Evolutionary conservation across 2,113 vertebrate genomes (phyloP).

Genomic region (human): DNA sequence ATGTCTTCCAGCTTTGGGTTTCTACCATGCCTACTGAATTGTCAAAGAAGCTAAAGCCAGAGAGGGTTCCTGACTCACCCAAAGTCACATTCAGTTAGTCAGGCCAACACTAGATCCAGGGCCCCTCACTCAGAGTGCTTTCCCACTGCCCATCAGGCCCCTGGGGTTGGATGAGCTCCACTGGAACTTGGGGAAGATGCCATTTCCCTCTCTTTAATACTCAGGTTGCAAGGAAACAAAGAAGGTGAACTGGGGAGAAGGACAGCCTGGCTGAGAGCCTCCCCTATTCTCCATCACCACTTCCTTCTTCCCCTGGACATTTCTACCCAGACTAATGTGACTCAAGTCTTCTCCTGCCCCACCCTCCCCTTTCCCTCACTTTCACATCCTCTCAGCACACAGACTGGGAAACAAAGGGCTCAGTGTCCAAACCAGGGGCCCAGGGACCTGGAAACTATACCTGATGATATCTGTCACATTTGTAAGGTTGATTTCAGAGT

Average conservation of each 20-base stretch:
- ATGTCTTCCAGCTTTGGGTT: not conserved
- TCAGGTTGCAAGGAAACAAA: not conserved
- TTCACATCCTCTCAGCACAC: not conserved
- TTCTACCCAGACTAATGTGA: not conserved
- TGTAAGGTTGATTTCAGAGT: not conserved
- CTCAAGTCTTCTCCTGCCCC: not conserved
- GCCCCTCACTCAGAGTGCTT: not conserved
- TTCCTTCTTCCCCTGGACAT: not conserved
- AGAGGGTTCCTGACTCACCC: not conserved
- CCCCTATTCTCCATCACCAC: not conserved
- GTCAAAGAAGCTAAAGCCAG: not conserved
- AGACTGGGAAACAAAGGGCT: not conserved
- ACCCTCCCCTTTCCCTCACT: not conserved
- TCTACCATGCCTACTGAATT: not conserved
- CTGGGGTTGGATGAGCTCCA: not conserved
- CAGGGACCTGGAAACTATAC: slow-evolving; percentile 17
- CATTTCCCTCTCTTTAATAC: not conserved
- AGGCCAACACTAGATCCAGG: not conserved
- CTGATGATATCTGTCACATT: not conserved
- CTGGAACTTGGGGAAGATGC: not conserved
- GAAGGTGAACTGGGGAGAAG: not conserved
- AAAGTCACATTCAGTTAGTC: not conserved
- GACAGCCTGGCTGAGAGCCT: not conserved
- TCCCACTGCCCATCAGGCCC: not conserved
- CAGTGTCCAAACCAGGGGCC: not conserved